Percentiles rank a stretch among this genome's conserved stretches.
These are phyloP conservation scores for Pteropus alecto DNA, from an alignment of 2,113 vertebrate species.

Conservation along the genomic window DNA sequence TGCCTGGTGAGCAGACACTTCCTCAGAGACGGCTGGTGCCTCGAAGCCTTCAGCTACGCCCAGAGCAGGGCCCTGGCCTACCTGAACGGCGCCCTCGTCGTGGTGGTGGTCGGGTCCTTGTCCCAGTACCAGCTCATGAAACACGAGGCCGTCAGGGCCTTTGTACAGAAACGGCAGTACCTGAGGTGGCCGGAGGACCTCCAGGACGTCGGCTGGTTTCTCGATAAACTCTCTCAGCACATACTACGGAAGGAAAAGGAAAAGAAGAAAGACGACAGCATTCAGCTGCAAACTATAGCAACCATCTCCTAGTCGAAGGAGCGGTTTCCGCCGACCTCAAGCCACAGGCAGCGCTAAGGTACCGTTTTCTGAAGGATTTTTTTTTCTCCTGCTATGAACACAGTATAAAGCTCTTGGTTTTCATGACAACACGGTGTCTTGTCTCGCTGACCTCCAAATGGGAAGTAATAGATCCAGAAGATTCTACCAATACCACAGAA, in stretches of 20 bases:
- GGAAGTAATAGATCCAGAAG: neutral
- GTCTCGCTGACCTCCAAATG: neutral
- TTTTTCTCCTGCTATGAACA: neutral
- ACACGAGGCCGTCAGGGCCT: constrained; percentile 82
- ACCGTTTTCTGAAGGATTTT: neutral
- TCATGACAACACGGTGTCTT: neutral
- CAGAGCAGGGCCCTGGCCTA: constrained; percentile 87
- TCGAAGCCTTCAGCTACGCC: constrained; percentile 92
- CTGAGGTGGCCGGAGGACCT: constrained; percentile 91
- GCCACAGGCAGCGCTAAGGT: neutral
- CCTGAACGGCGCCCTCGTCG: constrained; percentile 83
- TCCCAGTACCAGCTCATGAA: constrained; percentile 90
- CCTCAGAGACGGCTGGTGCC: constrained; percentile 93
- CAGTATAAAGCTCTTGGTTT: neutral
- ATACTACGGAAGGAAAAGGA: constrained; percentile 83
- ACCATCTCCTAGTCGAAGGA: constrained; percentile 18
- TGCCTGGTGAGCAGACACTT: constrained; percentile 92
- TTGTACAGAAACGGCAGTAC: constrained; percentile 85
- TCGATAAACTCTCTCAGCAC: constrained; percentile 82
- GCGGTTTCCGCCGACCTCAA: no score
- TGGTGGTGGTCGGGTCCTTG: constrained; percentile 91
- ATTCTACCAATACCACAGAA: accelerated
- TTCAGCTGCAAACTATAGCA: constrained; percentile 70
- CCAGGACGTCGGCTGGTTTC: constrained; percentile 92
- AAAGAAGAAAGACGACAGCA: neutral